Evolutionary conservation across 2,113 vertebrate species (phyloP), one percentile per base, ranked within the genome.

Genomic region (Prionailurus viverrinus): DNA sequence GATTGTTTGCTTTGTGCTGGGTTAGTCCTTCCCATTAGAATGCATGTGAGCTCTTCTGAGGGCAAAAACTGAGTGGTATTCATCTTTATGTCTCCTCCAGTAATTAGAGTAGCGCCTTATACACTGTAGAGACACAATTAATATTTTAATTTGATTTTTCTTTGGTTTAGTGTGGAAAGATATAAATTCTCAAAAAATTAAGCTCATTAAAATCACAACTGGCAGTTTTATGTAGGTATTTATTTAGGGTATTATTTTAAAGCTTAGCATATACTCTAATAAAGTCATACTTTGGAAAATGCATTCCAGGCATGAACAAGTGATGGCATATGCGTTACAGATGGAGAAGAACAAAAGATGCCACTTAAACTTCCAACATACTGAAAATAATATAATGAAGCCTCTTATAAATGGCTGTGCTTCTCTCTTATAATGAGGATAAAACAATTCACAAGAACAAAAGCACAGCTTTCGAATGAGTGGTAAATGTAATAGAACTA

Each of bases 281-380:
- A 69, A 89, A 95, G 39, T 86, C 65, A 86, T 55, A n/a, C 13
- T 92, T 95, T 86, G 93, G 78, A 61, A 96, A 88, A 93, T 45
- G 9, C 41, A 95, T 76, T 79, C 45, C 45, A 87, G 23, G 23
- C 74, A 41, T 55, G 63, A 80, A 53, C 3, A 19, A 92, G 27
- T 53, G 36, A 90, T 55, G 41, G 8, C 55, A 53, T 65, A 41
- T 92, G 63, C 87, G 5, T 92, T 96, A 80, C 63, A 92, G 69
- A 94, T 90, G 69, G 45, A 93, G 93, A 92, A 89, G 39, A 91
- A 95, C 79, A 94, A 90, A 92, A 89, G 45, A 83, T 82, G n/a
- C 36, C 21, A 55, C 48, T 84, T n/a, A 93, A 0, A 27, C 27
- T 94, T 96, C 45, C 78, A 82, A 83, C 6, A 81, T 51, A 65